Base-by-base conservation (phyloP, 35 echinoderm and acorn worm genomes). In the Ophiothrix spiculata region DNA sequence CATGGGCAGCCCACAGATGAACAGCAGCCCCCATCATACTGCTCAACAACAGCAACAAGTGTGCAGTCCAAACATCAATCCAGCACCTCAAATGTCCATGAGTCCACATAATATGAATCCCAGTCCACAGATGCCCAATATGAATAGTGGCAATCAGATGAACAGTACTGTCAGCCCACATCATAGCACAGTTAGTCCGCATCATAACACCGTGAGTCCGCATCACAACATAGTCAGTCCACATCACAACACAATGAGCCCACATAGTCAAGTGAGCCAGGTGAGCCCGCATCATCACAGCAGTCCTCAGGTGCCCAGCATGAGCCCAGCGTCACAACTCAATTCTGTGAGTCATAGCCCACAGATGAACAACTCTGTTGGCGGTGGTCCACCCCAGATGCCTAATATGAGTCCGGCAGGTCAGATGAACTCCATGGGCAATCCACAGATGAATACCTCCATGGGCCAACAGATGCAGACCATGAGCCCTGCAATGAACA, bases 401-500 rank as follows among this genome's bases (percentile, higher is more conserved):
- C 60, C 60, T 12, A 69, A n/a, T 28, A 25, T 25, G 60, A 69
- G 60, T 69, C 60, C 60, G 29, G 60, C 60, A 25, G 60, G 16
- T 25, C 60, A 69, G 23, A 69, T 69, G 60, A 69, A 69, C 60
- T 69, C 60, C 17, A 6, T 69, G 60, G 60, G 10, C 2, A 69
- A 69, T 69, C 60, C 60, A 25, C 60, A 69, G 60, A 15, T 69
- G 25, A 69, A n/a, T 28, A 69, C 60, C 4, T 69, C 60, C 3
- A 69, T 69, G 60, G 23, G 84, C 49, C 84, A 86, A 36, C 84
- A 69, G 21, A 80, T 82, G 39, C 81, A 82, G 33, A 90, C 73
- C 39, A 90, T 84, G 37, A 90, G 88, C 38, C 88, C 88, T 36
- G 80, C 83, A 77, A 95, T 91, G 93, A 95, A 86, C 75, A 84